Evolutionary conservation across 2,888 invertebrate species (phyloP).

Genomic region (Ptycholaimellus sp.): DNA sequence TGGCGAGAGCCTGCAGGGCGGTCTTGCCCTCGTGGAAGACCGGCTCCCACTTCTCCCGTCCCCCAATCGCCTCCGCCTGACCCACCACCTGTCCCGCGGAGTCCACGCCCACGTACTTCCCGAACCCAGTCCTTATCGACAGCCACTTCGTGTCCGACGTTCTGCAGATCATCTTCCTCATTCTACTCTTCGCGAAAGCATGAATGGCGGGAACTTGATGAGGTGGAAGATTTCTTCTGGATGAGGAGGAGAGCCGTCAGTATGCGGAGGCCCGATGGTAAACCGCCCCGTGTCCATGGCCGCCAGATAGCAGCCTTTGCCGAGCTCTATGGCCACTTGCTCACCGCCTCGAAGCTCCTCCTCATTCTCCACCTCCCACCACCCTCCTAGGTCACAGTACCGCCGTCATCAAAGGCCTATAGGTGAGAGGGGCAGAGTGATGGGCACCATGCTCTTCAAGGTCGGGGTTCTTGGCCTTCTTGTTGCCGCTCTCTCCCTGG

Average conservation of each 20-base stretch:
- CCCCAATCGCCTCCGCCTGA: conserved; percentile 67
- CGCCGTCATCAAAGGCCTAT: no score
- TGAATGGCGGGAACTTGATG: no score
- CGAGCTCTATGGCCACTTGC: no score
- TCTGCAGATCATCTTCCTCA: conserved; percentile 39
- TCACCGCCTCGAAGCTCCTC: no score
- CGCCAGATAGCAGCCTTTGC: conserved; percentile 54
- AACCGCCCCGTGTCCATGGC: conserved; percentile 78
- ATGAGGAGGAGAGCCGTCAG: background rate
- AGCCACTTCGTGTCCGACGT: conserved; percentile 37
- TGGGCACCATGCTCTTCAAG: no score
- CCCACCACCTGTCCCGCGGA: conserved; percentile 62
- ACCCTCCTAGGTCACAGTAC: no score
- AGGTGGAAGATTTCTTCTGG: no score
- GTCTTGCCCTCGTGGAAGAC: conserved; percentile 66
- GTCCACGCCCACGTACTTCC: conserved; percentile 67
- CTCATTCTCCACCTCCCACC: no score
- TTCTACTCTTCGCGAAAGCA: no score
- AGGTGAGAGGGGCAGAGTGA: no score
- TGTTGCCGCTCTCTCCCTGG: no score
- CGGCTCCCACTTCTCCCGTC: conserved; percentile 84
- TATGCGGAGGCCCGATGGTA: conserved; percentile 28
- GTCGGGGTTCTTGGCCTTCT: no score
- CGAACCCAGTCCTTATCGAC: conserved; percentile 82
- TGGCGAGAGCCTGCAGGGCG: conserved; percentile 51